Evolutionary conservation across 2,888 invertebrate species (phyloP).

Genomic region (Chrysodeixis includens): DNA sequence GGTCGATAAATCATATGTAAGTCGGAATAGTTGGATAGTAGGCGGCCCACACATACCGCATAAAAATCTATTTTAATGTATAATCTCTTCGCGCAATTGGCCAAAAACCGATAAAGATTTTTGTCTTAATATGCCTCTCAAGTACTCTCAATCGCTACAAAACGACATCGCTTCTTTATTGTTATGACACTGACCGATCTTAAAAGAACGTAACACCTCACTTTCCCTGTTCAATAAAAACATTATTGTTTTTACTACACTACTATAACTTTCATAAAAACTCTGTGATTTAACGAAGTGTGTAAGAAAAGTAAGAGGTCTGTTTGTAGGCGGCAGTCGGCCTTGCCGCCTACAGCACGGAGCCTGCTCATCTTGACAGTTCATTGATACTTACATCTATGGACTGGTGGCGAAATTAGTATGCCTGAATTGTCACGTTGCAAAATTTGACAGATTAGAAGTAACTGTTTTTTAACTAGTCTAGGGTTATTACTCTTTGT

Average conservation of each 20-base stretch:
- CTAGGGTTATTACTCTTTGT: too few relatives aligned
- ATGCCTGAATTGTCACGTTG: slow-evolving; percentile 7
- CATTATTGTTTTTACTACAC: slow-evolving; percentile 4
- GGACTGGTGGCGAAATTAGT: slow-evolving; percentile 35
- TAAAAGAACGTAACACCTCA: background rate
- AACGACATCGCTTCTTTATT: background rate
- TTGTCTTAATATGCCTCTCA: too few relatives aligned
- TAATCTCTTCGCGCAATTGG: too few relatives aligned
- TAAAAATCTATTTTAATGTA: too few relatives aligned
- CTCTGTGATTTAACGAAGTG: slow-evolving; percentile 16
- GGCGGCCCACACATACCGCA: too few relatives aligned
- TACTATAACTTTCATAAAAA: slow-evolving; percentile 15
- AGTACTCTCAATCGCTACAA: too few relatives aligned
- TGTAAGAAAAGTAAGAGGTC: slow-evolving; percentile 50
- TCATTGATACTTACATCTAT: slow-evolving; percentile 38
- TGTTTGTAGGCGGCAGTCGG: slow-evolving; percentile 40
- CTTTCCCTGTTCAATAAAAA: slow-evolving; percentile 1
- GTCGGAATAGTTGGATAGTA: too few relatives aligned
- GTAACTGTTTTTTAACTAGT: background rate
- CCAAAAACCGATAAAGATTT: too few relatives aligned
- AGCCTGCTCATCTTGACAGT: slow-evolving; percentile 41
- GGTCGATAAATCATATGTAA: too few relatives aligned
- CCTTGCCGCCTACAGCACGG: slow-evolving; percentile 42
- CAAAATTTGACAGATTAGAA: slow-evolving; percentile 7
- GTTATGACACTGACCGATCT: background rate